Evolutionary conservation across 2,113 vertebrate species (phyloP).

Genomic region (Cervus canadensis): DNA sequence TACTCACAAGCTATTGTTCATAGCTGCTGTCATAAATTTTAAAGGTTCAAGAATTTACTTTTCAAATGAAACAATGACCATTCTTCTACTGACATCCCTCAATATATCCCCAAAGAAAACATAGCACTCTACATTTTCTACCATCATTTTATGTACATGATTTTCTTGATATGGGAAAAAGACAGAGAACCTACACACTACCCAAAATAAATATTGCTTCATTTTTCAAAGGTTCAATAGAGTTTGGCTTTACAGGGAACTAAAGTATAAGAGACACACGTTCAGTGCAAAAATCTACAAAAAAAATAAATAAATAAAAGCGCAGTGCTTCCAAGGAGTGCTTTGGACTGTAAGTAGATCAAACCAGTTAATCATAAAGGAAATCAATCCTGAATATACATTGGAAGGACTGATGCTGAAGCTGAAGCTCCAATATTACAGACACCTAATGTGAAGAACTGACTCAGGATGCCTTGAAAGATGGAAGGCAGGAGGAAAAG

Average conservation of each 20-base stretch:
- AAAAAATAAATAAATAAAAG: neutral
- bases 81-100: conserved; percentile 4
- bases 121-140: neutral
- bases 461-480: neutral
- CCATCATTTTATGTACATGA: neutral
- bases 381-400: neutral
- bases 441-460: neutral
- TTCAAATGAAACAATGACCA: conserved; percentile 18
- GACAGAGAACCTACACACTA: neutral
- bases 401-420: neutral
- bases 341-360: neutral
- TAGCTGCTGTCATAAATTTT: conserved; percentile 31
- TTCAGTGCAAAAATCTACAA: neutral
- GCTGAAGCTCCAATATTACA: neutral
- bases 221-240: neutral
- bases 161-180: neutral
- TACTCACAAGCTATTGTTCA: conserved; percentile 37
- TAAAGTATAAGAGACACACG: neutral
- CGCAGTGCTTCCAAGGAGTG: neutral
- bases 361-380: neutral
- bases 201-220: conserved; percentile 17
- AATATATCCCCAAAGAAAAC: neutral
- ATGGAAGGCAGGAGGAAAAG: neutral
- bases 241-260: neutral
- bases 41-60: conserved; percentile 46